A percentile compares a stretch with the other conserved stretches of the same genome.
Evolutionary conservation across 2,888 invertebrate species (phyloP).

Genomic region (Ptychoptera contaminata): DNA sequence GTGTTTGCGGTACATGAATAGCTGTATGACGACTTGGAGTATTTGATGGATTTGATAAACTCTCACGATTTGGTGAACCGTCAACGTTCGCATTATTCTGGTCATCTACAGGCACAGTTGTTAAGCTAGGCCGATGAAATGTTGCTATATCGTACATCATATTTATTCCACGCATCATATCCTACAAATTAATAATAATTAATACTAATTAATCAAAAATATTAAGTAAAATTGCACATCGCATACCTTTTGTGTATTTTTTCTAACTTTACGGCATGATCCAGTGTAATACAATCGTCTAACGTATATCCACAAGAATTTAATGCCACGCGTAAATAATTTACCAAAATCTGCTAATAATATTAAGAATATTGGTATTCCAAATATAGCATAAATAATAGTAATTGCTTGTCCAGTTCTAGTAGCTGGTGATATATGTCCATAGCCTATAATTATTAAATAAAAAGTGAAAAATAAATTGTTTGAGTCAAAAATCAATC

Average conservation of each 20-base stretch:
- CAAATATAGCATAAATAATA: conserved; percentile 85
- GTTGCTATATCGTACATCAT: conserved; percentile 66
- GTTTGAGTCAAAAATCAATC: too few species aligned
- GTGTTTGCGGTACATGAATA: conserved; percentile 19
- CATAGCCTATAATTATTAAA: conserved; percentile 61
- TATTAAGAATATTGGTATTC: conserved; percentile 90
- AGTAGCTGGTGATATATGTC: conserved; percentile 88
- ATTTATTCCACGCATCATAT: conserved; percentile 71
- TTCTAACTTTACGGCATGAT: conserved; percentile 60
- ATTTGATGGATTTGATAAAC: conserved; percentile 22
- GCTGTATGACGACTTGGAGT: conserved; percentile 14
- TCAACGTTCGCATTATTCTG: conserved; percentile 7
- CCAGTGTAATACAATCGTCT: conserved; percentile 73
- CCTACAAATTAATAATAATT: conserved; percentile 33
- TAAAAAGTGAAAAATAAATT: neutral
- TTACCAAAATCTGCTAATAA: conserved; percentile 91
- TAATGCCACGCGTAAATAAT: conserved; percentile 76
- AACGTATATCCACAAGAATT: conserved; percentile 79
- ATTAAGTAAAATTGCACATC: neutral
- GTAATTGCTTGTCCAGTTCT: conserved; percentile 71
- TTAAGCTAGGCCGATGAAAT: conserved; percentile 48
- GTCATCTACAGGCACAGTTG: conserved; percentile 16
- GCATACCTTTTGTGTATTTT: conserved; percentile 55
- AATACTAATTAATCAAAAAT: neutral
- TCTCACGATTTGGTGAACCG: neutral